Conservation (phyloP, 1,140 invertebrate genomes). For the Drosophila ohnishii region DNA sequence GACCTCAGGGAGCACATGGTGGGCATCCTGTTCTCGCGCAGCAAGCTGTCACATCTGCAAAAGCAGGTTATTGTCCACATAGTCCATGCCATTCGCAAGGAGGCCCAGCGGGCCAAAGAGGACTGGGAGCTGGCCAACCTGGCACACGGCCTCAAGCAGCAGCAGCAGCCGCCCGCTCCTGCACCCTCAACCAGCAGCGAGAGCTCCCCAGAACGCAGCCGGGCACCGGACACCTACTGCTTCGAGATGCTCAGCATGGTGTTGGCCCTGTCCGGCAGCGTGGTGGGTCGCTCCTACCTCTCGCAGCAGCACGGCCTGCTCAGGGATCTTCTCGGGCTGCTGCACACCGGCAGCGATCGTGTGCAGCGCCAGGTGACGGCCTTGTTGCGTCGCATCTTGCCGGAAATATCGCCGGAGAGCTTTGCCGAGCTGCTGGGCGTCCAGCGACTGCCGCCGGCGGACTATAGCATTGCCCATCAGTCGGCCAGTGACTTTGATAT, state of each 20-base stretch:
- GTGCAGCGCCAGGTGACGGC: conserved; percentile 96
- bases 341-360: conserved; percentile 96
- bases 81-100: conserved; percentile 95
- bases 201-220: conserved; percentile 81
- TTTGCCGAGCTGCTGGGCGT: conserved; percentile 88
- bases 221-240: conserved; percentile 94
- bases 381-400: conserved; percentile 91
- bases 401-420: conserved; percentile 89
- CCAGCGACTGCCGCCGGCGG: conserved; percentile 88
- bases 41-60: conserved; percentile 96
- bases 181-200: conserved; percentile 47
- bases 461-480: conserved; percentile 89
- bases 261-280: conserved; percentile 95
- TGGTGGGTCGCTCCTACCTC: conserved; percentile 94
- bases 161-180: conserved; percentile 49
- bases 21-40: conserved; percentile 96
- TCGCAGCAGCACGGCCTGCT: conserved; percentile 94
- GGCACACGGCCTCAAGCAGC: conserved; percentile 72
- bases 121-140: conserved; percentile 90
- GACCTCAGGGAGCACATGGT: conserved; percentile 98
- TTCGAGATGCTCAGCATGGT: conserved; percentile 98
- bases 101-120: conserved; percentile 92
- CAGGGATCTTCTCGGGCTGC: conserved; percentile 91
- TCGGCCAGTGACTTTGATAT: conserved; percentile 86
- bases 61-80: conserved; percentile 98